Percentiles rank a stretch among this genome's conserved stretches.
These are phyloP conservation scores for zebrafish (Danio rerio) DNA, from an alignment of 2,113 vertebrate genomes.

Conservation along the genomic window GRCz12tu NC_133186.1:3335501-3336000, in stretches of 20 bases:
- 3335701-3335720: constrained; percentile 46
- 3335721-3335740: constrained; percentile 2
- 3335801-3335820: constrained; percentile 26
- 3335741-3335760: constrained; percentile 32
- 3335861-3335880: too few relatives aligned
- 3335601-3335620: not conserved
- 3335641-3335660: constrained; percentile 51
- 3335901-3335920: too few relatives aligned
- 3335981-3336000: too few relatives aligned
- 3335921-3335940: too few relatives aligned
- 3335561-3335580: not conserved
- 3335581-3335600: not conserved
- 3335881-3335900: too few relatives aligned
- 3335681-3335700: constrained; percentile 55
- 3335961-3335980: too few relatives aligned
- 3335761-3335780: not conserved
- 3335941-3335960: too few relatives aligned
- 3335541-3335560: not conserved
- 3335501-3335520: too few relatives aligned
- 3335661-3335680: constrained; percentile 29
- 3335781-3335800: constrained; percentile 18
- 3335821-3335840: too few relatives aligned
- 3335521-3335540: too few relatives aligned
- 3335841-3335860: too few relatives aligned
- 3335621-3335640: constrained; percentile 13